Evolutionary conservation across 1,140 invertebrate genomes (phyloP), one percentile per base, ranked within the genome.

Genomic region (Cyclina sinensis): DNA sequence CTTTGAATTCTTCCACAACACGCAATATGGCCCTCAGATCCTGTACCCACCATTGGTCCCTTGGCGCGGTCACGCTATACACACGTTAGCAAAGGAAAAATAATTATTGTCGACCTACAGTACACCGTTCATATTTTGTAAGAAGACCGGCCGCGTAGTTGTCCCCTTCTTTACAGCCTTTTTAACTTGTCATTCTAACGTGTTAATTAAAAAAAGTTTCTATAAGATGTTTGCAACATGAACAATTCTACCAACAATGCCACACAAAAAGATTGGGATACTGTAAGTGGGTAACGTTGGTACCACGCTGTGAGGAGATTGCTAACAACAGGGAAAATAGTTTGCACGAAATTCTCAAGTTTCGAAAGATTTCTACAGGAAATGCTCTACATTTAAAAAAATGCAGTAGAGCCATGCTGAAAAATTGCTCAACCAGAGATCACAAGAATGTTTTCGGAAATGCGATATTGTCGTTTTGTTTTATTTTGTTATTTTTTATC

Each of bases 21-120:
- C 73, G 84, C 84, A 78, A 86, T 78, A 78, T 86, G 84, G 84
- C 84, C 73, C 84, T 86, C 73, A 86, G 73, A 32, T 16, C 7
- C 70, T 32, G 35, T 78, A 57, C 37, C 73, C 27, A 54, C 39
- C 73, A 4, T 27, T n/a, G 30, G 46, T 37, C 65, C 35, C 14
- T 24, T 7, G 21, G 46, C 43, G 14, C 21, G 21, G 48, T 59
- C 84, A 86, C 84, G 84, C 84, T 57, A 86, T 86, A 54, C 1
- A 39, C 24, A 30, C 48, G 84, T 78, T 86, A 78, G 48, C 27
- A 62, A 43, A 24, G 21, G n/a, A n/a, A 39, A 78, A 78, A 76
- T 86, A 86, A 78, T 86, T 76, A 86, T 65, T 48, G 21, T 5
- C 24, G n/a, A 37, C 30, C 21, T 30, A 21, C 65, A 70, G 65